Evolutionary conservation across 2,113 vertebrate genomes (phyloP).

Genomic region (Zapus hudsonius): DNA sequence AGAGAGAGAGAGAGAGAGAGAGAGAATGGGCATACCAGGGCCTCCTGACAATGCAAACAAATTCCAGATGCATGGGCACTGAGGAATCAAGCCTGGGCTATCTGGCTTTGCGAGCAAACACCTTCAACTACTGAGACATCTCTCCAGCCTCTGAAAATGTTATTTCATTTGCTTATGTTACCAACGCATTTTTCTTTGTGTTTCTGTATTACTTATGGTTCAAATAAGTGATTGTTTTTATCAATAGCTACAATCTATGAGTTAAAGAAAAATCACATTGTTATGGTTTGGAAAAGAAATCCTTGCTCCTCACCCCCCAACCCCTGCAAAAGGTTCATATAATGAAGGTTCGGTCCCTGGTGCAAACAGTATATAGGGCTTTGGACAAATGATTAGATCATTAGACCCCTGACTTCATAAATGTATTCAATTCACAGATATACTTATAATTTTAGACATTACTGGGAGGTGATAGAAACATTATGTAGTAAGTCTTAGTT

Average conservation of each 20-base stretch:
- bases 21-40: no score
- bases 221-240: background rate
- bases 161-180: background rate
- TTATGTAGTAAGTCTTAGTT: background rate
- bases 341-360: background rate
- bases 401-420: background rate
- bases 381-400: background rate
- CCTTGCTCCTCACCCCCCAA: no score
- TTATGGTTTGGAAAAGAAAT: background rate
- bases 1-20: no score
- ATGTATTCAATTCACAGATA: background rate
- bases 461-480: background rate
- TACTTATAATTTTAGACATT: background rate
- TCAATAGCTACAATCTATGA: conserved; percentile 2
- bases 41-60: no score
- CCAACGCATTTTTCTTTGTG: background rate
- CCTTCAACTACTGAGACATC: no score
- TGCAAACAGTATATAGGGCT: background rate
- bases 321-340: background rate
- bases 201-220: conserved; percentile 36
- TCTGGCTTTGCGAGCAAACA: no score
- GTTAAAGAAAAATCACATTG: background rate
- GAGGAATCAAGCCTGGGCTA: no score
- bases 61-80: no score
- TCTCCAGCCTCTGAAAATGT: background rate